These are phyloP conservation scores for Hirundo rustica DNA, from an alignment of 2,797 vertebrate genomes.

Conservation along the genomic window DNA sequence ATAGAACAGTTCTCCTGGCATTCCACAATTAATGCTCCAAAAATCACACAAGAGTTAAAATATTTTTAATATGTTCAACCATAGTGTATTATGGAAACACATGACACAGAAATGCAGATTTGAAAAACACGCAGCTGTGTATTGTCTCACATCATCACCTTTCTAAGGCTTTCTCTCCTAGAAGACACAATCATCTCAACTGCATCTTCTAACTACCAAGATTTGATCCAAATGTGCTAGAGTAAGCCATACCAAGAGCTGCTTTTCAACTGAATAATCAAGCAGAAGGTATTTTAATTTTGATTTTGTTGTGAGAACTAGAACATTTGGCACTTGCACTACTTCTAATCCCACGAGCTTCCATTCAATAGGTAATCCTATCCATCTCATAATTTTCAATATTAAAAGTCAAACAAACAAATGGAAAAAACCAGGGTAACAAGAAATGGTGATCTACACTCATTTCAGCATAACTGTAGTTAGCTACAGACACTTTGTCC, in stretches of 20 bases:
- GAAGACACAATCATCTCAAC: not conserved
- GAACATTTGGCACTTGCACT: not conserved
- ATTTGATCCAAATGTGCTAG: not conserved
- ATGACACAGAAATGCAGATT: not conserved
- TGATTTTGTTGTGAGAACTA: not conserved
- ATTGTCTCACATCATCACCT: not conserved
- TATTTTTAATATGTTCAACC: not conserved
- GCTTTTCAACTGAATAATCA: not conserved
- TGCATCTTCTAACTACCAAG: not conserved
- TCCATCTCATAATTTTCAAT: not conserved
- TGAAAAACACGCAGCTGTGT: not conserved
- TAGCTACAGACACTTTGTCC: not conserved
- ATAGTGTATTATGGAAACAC: accelerated
- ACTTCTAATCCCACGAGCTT: not conserved
- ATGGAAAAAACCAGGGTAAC: not conserved
- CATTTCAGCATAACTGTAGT: not conserved
- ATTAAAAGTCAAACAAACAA: not conserved
- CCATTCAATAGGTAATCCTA: not conserved
- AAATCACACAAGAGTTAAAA: not conserved
- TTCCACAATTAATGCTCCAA: not conserved
- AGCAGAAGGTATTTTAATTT: not conserved
- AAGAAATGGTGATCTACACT: not conserved
- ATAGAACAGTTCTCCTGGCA: not conserved
- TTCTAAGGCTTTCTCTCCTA: not conserved
- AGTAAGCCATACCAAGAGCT: not conserved